Base-by-base conservation (phyloP, 2,888 invertebrate species). In the Watsonalla binaria region DNA sequence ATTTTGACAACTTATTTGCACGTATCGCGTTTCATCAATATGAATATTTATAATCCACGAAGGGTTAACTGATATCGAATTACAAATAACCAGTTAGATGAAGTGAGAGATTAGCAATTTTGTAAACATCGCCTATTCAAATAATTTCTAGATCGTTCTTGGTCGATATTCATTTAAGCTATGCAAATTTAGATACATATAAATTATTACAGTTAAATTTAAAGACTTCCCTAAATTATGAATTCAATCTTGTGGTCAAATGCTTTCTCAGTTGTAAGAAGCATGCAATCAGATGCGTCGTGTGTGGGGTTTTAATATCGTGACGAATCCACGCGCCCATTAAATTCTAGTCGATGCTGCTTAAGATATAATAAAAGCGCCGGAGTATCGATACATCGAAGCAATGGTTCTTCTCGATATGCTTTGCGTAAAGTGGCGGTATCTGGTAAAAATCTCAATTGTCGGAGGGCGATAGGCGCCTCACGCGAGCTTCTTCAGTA, bases 261-360 rank as follows among this genome's bases (percentile, higher is more conserved):
- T 24, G 24, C 24, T 1, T 24, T 24, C 24, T 24, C 24, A 24
- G 24, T 4, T 24, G n/a, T 8, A 47, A n/a, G 11, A 67, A 63
- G 62, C 70, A 70, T 67, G 61, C 71, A 70, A 78, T 76, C 74
- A 72, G 66, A 65, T 70, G 56, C 84, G 72, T 81, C 83, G 83
- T 85, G 83, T 84, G 87, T 74, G 86, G 83, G 74, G 70, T 68
- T 68, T 67, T 64, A 66, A 61, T 75, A 75, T 80, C 78, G 74
- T 78, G 78, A 80, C 76, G 76, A 82, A 83, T 84, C 77, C 66
- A 78, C 72, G 69, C 68, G 68, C 70, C 68, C 74, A 80, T 84
- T 84, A 82, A 80, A 86, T 84, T 85, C 82, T 76, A 76, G 68
- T 66, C 70, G 84, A 86, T 85, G 72, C 74, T 72, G 70, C 59